Evolutionary conservation across 1,140 invertebrate species (phyloP).

Genomic region (Helicorthomorpha holstii): DNA sequence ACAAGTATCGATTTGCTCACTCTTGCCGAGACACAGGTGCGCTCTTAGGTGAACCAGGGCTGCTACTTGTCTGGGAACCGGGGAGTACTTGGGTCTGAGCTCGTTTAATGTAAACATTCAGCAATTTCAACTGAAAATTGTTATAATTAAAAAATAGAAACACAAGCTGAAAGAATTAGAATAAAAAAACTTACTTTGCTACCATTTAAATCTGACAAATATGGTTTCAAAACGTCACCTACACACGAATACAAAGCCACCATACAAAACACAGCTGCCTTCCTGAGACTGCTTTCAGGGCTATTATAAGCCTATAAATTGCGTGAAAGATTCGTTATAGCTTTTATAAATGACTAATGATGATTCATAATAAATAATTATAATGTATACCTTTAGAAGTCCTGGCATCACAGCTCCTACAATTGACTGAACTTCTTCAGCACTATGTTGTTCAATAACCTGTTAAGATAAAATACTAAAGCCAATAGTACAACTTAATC

Average conservation of each 20-base stretch:
- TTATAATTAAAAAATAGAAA: conserved; percentile 2
- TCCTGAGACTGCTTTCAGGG: conserved; percentile 69
- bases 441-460: background rate
- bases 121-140: conserved; percentile 37
- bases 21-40: no score
- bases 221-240: conserved; percentile 62
- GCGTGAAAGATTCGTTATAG: background rate
- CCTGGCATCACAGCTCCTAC: conserved; percentile 69
- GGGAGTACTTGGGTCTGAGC: conserved; percentile 21
- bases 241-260: conserved; percentile 73
- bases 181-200: conserved; percentile 42
- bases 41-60: background rate
- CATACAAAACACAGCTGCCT: conserved; percentile 89
- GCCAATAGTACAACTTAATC: conserved; percentile 20
- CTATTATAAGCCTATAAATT: conserved; percentile 60
- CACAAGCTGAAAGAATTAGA: background rate
- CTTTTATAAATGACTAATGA: background rate
- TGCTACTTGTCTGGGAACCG: background rate
- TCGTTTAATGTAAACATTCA: conserved; percentile 54
- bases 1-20: no score
- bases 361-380: background rate
- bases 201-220: conserved; percentile 55
- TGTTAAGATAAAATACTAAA: background rate
- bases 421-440: conserved; percentile 39
- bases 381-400: conserved; percentile 48